Evolutionary conservation across 1,140 invertebrate species (phyloP), one percentile per base, ranked within the genome.

Genomic region (Tetranychus urticae): DNA sequence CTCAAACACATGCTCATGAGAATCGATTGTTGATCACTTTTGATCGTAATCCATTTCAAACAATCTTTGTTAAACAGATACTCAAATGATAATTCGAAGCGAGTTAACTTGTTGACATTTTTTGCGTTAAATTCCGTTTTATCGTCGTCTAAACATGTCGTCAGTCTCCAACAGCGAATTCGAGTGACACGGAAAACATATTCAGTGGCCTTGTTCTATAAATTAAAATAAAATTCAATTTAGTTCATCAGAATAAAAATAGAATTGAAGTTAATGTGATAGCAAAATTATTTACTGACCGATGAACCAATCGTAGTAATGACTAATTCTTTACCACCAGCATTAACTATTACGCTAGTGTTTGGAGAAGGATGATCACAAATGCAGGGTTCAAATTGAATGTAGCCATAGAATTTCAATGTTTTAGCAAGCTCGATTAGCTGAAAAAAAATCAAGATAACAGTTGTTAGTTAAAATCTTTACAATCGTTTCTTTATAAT

Each of bases 141-240:
- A 2, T 58, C 31, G 31, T 46, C 42, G 34, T 34, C 34, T 8
- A 42, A 7, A 33, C 37, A 58, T 23, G 57, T 34, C 34, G 85
- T 91, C n/a, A 97, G 90, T 65, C 90, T 78, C 92, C 92, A 97
- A 68, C 90, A 93, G 65, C 86, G 79, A 83, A 97, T 96, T 65
- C 90, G 77, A 1, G 90, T 93, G 5, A 96, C 86, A 74, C 89
- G 86, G 70, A 92, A 96, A 67, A 78, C 77, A 14, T 83, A 81
- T 72, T 94, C 89, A 69, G 78, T 79, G 4, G 79, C 71, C 65
- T 78, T 74, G 56, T 73, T 71, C 72, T 76, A n/a, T 23, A 23
- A 52, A 31, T 8, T 4, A 52, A 8, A 52, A 52, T 1, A 10
- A 50, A 50, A 31, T 10, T 6, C 63, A 42, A 56, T 60, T 52